A percentile compares a stretch with the other conserved stretches of the same genome.
These are phyloP conservation scores for Physeter macrocephalus DNA, from an alignment of 2,113 vertebrate species.

Conservation along the genomic window DNA sequence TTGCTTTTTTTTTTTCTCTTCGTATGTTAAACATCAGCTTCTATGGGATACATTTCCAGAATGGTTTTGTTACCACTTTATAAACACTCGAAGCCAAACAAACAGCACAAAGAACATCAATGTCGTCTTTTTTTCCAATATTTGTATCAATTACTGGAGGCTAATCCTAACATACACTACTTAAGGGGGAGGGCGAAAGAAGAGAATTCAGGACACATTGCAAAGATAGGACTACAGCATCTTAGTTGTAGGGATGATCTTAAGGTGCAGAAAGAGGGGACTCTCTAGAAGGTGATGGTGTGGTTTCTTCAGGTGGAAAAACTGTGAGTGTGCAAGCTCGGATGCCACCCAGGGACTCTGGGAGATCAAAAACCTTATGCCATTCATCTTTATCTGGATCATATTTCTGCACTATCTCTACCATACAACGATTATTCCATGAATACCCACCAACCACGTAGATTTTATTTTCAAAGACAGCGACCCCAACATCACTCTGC, in stretches of 20 bases:
- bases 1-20: neutral
- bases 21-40: conserved; percentile 65
- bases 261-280: conserved; percentile 97
- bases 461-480: conserved; percentile 98
- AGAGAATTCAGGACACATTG: conserved; percentile 82
- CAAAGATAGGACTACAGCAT: conserved; percentile 84
- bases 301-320: conserved; percentile 94
- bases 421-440: conserved; percentile 99
- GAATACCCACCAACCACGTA: conserved; percentile 99
- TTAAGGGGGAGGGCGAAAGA: conserved; percentile 38
- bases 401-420: conserved; percentile 99
- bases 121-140: conserved; percentile 57
- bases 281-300: conserved; percentile 94
- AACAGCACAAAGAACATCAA: conserved; percentile 71
- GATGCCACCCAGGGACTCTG: conserved; percentile 98
- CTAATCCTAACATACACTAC: conserved; percentile 70
- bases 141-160: conserved; percentile 58
- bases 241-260: conserved; percentile 62
- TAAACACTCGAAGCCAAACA: conserved; percentile 67
- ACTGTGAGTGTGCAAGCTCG: conserved; percentile 98
- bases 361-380: conserved; percentile 99
- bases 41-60: conserved; percentile 61
- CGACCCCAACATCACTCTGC: conserved; percentile 98
- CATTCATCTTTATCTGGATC: conserved; percentile 99
- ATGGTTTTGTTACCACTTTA: conserved; percentile 68